A percentile compares a stretch with the other conserved stretches of the same genome.
Conservation (phyloP, 2,888 invertebrate species). For the Anoncus sp. region DNA sequence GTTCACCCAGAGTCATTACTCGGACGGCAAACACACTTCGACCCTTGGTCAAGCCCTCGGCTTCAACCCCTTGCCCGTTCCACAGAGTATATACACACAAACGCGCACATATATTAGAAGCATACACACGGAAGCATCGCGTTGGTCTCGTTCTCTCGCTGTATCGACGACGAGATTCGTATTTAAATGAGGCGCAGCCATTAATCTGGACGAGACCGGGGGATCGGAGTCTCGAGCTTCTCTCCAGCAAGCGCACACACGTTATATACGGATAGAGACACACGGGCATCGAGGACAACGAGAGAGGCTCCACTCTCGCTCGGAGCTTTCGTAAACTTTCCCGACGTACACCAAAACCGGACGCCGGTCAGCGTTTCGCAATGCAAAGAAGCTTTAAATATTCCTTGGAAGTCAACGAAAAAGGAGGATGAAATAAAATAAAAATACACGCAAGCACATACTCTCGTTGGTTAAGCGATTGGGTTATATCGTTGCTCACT, state of each 20-base stretch:
- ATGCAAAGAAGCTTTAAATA: slow-evolving; percentile 71
- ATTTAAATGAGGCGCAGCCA: slow-evolving; percentile 82
- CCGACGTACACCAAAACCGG: slow-evolving; percentile 69
- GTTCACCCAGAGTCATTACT: slow-evolving; percentile 79
- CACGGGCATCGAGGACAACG: slow-evolving; percentile 74
- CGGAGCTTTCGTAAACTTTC: slow-evolving; percentile 64
- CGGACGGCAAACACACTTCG: slow-evolving; percentile 82
- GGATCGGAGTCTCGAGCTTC: slow-evolving; percentile 72
- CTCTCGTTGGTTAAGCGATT: slow-evolving; percentile 10
- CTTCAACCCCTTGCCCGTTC: slow-evolving; percentile 47
- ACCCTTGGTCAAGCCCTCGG: slow-evolving; percentile 79
- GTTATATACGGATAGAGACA: slow-evolving; percentile 67
- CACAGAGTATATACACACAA: slow-evolving; percentile 52
- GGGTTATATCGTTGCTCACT: slow-evolving; percentile 51
- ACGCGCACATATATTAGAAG: slow-evolving; percentile 32
- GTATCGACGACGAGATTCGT: slow-evolving; percentile 82
- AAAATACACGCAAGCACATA: slow-evolving; percentile 18
- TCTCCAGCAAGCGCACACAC: slow-evolving; percentile 63
- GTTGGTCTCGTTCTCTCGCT: slow-evolving; percentile 70
- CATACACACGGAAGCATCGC: slow-evolving; percentile 19
- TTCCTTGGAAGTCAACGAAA: slow-evolving; percentile 66
- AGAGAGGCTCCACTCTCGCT: slow-evolving; percentile 49
- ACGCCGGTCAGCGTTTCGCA: slow-evolving; percentile 77
- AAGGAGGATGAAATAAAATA: slow-evolving; percentile 49
- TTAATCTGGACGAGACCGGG: slow-evolving; percentile 81